A percentile compares a stretch with the other conserved stretches of the same genome.
Conservation (phyloP, 2,113 vertebrate species). For the Colaptes auratus region DNA sequence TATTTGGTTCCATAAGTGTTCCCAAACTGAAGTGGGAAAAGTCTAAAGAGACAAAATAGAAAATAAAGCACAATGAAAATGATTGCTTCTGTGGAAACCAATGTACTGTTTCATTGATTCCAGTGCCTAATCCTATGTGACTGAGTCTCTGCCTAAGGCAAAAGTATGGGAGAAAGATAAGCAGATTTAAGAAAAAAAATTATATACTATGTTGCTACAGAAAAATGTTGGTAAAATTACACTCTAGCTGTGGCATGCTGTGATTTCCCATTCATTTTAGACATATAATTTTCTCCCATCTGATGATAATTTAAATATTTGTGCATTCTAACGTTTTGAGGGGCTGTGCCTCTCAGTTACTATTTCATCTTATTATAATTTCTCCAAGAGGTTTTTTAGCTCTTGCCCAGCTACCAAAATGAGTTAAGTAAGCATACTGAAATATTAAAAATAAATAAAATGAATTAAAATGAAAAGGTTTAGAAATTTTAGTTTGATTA, state of each 20-base stretch:
- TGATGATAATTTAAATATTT: neutral
- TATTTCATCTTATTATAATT: neutral
- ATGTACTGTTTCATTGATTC: neutral
- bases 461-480: neutral
- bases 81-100: neutral
- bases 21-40: neutral
- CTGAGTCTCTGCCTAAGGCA: neutral
- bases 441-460: neutral
- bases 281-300: neutral
- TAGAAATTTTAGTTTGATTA: neutral
- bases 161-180: neutral
- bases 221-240: neutral
- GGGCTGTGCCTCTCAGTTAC: neutral
- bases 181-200: neutral
- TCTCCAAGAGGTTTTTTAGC: neutral
- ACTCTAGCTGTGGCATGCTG: neutral
- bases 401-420: neutral
- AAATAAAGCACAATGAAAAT: neutral
- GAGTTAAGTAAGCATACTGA: neutral
- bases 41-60: neutral
- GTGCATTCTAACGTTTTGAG: neutral
- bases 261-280: neutral
- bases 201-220: neutral
- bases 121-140: neutral
- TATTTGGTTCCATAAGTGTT: neutral